A percentile compares a stretch with the other conserved stretches of the same genome.
Conservation (phyloP, 2,113 vertebrate genomes). For the Eretmodus cyanostictus region DNA sequence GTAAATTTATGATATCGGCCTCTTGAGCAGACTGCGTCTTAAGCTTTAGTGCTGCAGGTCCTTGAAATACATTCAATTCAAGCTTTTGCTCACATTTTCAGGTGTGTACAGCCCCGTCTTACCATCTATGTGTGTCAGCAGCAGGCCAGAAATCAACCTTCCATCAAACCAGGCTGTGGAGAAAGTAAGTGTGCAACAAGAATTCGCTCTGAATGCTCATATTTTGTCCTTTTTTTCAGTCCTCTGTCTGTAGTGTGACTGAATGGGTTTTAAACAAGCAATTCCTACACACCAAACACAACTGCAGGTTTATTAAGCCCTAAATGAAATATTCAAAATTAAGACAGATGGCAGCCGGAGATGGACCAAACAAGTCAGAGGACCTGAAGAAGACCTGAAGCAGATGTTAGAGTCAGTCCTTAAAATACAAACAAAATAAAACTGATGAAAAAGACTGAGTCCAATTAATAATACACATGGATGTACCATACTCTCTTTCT, state of each 20-base stretch:
- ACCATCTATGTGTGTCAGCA: constrained; percentile 93
- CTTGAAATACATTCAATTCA: not conserved
- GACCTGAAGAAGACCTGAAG: not conserved
- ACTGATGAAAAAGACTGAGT: not conserved
- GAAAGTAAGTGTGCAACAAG: constrained; percentile 26
- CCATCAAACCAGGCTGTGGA: constrained; percentile 42
- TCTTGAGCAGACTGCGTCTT: not conserved
- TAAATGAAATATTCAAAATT: not conserved
- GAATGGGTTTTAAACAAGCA: not conserved
- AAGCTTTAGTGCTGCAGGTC: not conserved
- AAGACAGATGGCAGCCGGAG: not conserved
- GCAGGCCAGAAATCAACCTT: constrained; percentile 69
- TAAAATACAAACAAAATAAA: not conserved
- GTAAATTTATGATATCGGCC: not conserved
- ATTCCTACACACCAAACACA: not conserved
- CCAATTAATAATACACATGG: not conserved
- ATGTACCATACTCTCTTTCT: not conserved
- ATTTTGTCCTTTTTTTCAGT: not conserved
- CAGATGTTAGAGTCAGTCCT: not conserved
- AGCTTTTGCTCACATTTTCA: constrained; percentile 31
- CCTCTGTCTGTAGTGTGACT: not conserved
- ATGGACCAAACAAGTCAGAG: not conserved
- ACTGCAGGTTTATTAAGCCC: not conserved
- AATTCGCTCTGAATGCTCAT: not conserved
- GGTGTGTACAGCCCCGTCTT: constrained; percentile 86